Conservation (phyloP, 2,113 vertebrate genomes). For the Pipra filicauda region DNA sequence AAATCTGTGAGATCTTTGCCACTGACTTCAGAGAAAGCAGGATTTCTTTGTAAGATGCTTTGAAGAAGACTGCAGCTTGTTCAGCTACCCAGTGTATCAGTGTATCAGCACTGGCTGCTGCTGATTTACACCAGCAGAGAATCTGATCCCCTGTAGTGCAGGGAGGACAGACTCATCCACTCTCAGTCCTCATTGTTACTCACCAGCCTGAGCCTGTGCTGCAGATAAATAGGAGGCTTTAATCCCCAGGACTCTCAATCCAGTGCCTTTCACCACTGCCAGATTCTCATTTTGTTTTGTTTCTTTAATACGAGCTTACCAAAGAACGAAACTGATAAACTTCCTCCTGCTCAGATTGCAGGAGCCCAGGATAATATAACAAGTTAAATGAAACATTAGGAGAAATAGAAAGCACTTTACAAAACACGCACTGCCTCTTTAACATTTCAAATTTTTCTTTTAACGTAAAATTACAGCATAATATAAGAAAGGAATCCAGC, state of each 20-base stretch:
- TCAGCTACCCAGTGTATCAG: neutral
- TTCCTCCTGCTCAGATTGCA: neutral
- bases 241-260: neutral
- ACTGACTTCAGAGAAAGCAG: neutral
- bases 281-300: slow-evolving; percentile 13
- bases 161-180: neutral
- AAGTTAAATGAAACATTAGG: slow-evolving; percentile 65
- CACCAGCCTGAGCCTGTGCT: neutral
- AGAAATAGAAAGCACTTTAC: slow-evolving; percentile 49
- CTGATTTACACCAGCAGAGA: neutral
- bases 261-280: neutral
- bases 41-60: neutral
- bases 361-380: slow-evolving; percentile 39
- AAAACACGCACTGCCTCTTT: slow-evolving; percentile 69
- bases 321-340: slow-evolving; percentile 37
- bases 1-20: neutral
- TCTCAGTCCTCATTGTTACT: neutral
- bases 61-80: neutral
- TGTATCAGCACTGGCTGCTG: neutral
- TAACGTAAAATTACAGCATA: slow-evolving; percentile 72
- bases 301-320: neutral
- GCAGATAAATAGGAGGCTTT: neutral
- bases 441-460: slow-evolving; percentile 72
- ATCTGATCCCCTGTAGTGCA: neutral
- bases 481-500: slow-evolving; percentile 62